These are phyloP conservation scores for Drosophila macrospina DNA, from an alignment of 2,888 invertebrate species.

Conservation along the genomic window DNA sequence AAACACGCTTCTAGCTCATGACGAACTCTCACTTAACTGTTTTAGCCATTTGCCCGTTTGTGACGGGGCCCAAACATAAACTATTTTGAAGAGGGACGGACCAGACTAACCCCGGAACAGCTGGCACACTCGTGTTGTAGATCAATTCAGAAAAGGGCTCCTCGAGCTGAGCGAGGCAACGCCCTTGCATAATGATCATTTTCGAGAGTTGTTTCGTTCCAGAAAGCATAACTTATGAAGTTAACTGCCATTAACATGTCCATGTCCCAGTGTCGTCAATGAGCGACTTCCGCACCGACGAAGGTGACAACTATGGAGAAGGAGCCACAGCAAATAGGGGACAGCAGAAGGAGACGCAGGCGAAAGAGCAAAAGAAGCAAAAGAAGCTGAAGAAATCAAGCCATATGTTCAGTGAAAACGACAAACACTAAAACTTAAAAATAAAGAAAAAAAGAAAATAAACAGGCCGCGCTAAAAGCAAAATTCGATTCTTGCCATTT, in stretches of 20 bases:
- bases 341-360: background rate
- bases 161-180: slow-evolving; percentile 34
- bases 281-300: slow-evolving; percentile 66
- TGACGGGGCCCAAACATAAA: slow-evolving; percentile 52
- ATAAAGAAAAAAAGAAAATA: too few species aligned
- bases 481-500: slow-evolving; percentile 80
- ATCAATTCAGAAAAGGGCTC: slow-evolving; percentile 38
- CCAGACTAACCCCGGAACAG: slow-evolving; percentile 50
- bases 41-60: slow-evolving; percentile 30
- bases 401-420: slow-evolving; percentile 76
- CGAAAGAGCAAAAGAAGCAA: background rate
- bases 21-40: slow-evolving; percentile 32
- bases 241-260: slow-evolving; percentile 76
- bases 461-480: slow-evolving; percentile 81
- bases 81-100: slow-evolving; percentile 61
- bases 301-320: slow-evolving; percentile 68
- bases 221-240: slow-evolving; percentile 70
- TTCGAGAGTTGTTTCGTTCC: slow-evolving; percentile 12
- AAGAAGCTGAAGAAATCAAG: slow-evolving; percentile 51
- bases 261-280: slow-evolving; percentile 68
- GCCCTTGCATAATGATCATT: slow-evolving; percentile 52
- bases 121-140: slow-evolving; percentile 47
- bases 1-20: slow-evolving; percentile 30
- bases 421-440: slow-evolving; percentile 73
- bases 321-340: background rate